These are phyloP conservation scores for Lytechinus variegatus DNA, from an alignment of 35 echinoderm and acorn worm genomes.

Conservation along the genomic window DNA sequence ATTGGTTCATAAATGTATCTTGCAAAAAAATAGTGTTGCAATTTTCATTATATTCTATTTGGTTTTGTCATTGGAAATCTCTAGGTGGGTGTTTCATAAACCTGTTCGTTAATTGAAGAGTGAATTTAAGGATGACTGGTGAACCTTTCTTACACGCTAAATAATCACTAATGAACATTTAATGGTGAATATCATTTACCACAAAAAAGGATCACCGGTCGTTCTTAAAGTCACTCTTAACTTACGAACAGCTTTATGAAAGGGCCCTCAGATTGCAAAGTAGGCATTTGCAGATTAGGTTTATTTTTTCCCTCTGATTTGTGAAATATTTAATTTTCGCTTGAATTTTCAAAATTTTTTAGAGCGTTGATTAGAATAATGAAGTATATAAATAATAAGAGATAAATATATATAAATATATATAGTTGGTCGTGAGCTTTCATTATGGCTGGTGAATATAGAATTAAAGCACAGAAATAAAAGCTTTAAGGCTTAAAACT, in stretches of 20 bases:
- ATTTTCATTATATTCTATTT: background rate
- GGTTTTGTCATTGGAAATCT: background rate
- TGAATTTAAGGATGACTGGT: too few species aligned
- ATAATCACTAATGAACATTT: too few species aligned
- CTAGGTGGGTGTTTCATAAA: background rate
- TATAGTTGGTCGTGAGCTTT: background rate
- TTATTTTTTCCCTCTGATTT: background rate
- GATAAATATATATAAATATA: background rate
- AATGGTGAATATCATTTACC: too few species aligned
- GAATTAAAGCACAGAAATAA: background rate
- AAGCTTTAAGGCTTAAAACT: background rate
- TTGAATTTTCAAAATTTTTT: background rate
- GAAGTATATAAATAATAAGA: too few species aligned
- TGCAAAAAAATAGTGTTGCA: background rate
- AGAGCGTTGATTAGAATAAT: background rate
- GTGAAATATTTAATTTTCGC: background rate
- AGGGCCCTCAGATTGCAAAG: background rate
- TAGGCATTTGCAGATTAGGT: background rate
- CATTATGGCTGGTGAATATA: background rate
- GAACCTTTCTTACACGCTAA: too few species aligned
- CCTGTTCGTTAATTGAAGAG: too few species aligned
- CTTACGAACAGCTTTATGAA: too few species aligned
- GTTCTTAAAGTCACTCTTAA: too few species aligned
- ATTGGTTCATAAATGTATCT: background rate
- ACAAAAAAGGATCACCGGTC: too few species aligned